A percentile compares a stretch with the other conserved stretches of the same genome.
Evolutionary conservation across 1,140 invertebrate species (phyloP).

Genomic region (Gonioctena quinquepunctata): DNA sequence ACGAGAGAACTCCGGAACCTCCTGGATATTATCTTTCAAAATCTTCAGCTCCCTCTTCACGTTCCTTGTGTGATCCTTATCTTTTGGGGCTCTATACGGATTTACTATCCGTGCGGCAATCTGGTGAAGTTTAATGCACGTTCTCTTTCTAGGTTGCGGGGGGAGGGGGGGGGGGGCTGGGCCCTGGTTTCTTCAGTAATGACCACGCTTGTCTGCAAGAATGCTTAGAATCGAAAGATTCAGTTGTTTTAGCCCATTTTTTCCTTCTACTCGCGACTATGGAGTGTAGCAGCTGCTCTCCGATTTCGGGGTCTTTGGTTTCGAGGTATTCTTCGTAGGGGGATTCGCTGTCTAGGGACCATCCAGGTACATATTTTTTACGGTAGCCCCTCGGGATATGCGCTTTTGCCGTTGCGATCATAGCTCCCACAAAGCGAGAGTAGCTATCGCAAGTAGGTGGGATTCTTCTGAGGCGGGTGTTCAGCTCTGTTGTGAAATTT

Average conservation of each 20-base stretch:
- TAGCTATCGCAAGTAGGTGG: neutral
- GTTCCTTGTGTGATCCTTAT: too few relatives aligned
- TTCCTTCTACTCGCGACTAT: neutral
- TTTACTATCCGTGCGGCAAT: too few relatives aligned
- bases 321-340: neutral
- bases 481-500: neutral
- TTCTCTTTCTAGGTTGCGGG: too few relatives aligned
- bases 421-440: neutral
- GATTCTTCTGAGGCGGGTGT: neutral
- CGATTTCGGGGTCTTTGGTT: neutral
- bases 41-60: too few relatives aligned
- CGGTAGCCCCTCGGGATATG: neutral
- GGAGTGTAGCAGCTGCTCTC: neutral
- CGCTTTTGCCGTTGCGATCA: neutral
- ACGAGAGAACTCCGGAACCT: too few relatives aligned
- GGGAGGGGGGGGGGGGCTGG: conserved; percentile 35
- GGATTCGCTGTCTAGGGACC: too few relatives aligned
- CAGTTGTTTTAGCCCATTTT: neutral
- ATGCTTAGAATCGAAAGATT: neutral
- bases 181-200: neutral
- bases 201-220: neutral
- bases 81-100: too few relatives aligned
- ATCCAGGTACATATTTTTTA: neutral
- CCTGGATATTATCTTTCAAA: too few relatives aligned
- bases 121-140: too few relatives aligned